These are phyloP conservation scores for Conger conger DNA, from an alignment of 2,113 vertebrate species.

Conservation along the genomic window DNA sequence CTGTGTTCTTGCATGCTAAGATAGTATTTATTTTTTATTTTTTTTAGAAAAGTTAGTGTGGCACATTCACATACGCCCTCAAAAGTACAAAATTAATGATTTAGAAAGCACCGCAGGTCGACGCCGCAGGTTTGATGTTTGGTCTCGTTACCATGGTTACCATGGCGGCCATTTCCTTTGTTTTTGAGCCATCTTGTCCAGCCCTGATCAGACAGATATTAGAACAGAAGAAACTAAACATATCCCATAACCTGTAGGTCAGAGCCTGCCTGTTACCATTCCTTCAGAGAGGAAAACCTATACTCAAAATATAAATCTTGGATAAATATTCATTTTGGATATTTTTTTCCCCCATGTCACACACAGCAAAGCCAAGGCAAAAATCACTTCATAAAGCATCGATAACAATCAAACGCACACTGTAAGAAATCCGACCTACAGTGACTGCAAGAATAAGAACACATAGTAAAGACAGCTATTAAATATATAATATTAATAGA, in stretches of 20 bases:
- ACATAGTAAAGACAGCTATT: too few species aligned
- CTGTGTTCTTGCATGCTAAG: neutral
- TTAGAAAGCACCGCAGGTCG: neutral
- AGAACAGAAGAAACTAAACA: neutral
- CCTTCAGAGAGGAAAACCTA: neutral
- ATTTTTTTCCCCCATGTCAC: neutral
- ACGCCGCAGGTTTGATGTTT: neutral
- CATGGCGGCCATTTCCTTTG: neutral
- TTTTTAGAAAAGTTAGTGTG: neutral
- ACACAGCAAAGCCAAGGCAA: neutral
- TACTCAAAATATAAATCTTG: neutral
- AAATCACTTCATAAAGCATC: neutral
- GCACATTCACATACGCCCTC: neutral
- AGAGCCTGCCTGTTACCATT: neutral
- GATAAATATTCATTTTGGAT: neutral
- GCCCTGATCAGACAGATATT: neutral
- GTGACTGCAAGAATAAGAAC: too few species aligned
- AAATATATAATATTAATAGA: too few species aligned
- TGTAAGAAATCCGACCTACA: too few species aligned
- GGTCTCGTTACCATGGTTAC: neutral
- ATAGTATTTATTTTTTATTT: neutral
- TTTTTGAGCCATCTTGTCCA: neutral
- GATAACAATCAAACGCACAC: too few species aligned
- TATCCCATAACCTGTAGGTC: neutral
- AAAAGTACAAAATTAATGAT: neutral